Percentiles rank a stretch among this genome's conserved stretches.
Conservation (phyloP, 2,113 vertebrate genomes). For the Octodon degus region DNA sequence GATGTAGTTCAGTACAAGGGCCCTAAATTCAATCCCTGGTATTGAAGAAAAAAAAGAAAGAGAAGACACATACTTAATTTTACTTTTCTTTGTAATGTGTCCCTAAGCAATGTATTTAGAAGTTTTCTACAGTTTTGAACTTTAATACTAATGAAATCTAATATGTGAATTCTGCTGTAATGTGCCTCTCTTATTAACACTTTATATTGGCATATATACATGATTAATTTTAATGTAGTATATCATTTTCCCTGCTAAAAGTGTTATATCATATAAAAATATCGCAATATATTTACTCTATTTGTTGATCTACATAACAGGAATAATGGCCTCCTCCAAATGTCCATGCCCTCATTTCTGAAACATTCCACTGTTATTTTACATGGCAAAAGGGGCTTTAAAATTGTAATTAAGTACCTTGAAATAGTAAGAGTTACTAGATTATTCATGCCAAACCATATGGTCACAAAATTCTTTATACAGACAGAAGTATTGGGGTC, state of each 20-base stretch:
- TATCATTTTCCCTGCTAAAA: neutral
- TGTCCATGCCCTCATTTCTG: neutral
- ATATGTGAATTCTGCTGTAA: neutral
- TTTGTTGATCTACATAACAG: neutral
- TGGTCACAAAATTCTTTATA: neutral
- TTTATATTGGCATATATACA: conserved; percentile 2
- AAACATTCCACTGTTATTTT: neutral
- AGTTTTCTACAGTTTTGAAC: neutral
- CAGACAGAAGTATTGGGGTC: neutral
- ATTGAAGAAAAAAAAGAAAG: neutral
- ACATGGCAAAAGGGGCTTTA: neutral
- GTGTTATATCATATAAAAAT: neutral
- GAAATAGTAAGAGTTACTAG: neutral
- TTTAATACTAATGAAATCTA: neutral
- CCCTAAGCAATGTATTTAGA: neutral
- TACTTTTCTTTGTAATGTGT: neutral
- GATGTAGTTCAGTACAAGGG: neutral
- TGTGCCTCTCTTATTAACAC: neutral
- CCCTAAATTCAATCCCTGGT: neutral
- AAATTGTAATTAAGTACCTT: neutral
- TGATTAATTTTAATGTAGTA: neutral
- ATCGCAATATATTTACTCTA: conserved; percentile 20
- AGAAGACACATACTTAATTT: neutral
- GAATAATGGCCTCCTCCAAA: neutral
- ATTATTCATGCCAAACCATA: neutral